Percentiles rank a stretch among this genome's conserved stretches.
phyloP scores from a whole-genome alignment of 1,140 invertebrate genomes.

The Zophobas morio region DNA sequence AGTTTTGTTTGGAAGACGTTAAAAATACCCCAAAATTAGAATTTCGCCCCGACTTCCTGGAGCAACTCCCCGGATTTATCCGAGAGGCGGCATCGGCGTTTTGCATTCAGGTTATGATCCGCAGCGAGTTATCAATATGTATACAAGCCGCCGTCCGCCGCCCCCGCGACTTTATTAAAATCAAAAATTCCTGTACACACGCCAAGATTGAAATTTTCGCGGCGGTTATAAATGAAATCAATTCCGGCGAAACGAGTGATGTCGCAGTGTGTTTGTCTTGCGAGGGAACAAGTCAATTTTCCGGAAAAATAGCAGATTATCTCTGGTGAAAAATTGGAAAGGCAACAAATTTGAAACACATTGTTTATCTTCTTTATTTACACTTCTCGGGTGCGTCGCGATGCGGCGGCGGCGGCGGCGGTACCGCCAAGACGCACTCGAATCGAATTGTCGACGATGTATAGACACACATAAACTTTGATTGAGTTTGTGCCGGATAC shows the following conservation, averaged over 20 bases:
- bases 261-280: slow-evolving; percentile 54
- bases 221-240: slow-evolving; percentile 58
- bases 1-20: too few species aligned
- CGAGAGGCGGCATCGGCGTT: not conserved
- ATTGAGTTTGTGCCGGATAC: slow-evolving; percentile 24
- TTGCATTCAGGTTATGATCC: slow-evolving; percentile 40
- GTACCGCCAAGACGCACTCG: slow-evolving; percentile 21
- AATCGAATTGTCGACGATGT: slow-evolving; percentile 26
- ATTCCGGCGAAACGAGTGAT: slow-evolving; percentile 51
- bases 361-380: slow-evolving; percentile 60
- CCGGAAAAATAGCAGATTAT: slow-evolving; percentile 58
- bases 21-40: not conserved
- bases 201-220: slow-evolving; percentile 45
- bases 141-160: slow-evolving; percentile 13
- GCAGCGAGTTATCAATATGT: slow-evolving; percentile 47
- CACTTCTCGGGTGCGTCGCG: slow-evolving; percentile 45
- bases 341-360: slow-evolving; percentile 59
- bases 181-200: not conserved
- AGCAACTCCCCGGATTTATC: too few species aligned
- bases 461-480: slow-evolving; percentile 38
- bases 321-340: slow-evolving; percentile 57
- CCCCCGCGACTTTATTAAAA: slow-evolving; percentile 7
- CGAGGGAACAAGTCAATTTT: slow-evolving; percentile 58
- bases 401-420: not conserved
- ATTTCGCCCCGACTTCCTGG: not conserved